phyloP scores from a whole-genome alignment of 2,113 vertebrate species.

The Acinonyx jubatus region DNA sequence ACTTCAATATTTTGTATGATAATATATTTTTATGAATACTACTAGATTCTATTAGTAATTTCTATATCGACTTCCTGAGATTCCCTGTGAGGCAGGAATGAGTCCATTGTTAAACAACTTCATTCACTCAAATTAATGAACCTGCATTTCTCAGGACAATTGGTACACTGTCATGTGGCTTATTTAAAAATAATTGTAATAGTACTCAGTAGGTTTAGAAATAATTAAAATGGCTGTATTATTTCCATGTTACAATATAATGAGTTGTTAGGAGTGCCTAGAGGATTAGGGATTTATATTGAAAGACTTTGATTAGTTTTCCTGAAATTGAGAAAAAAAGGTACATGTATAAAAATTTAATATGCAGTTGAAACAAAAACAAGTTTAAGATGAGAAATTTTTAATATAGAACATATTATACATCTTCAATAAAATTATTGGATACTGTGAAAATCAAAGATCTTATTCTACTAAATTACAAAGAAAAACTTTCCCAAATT shows the following conservation, averaged over 20 bases:
- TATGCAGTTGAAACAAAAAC: background rate
- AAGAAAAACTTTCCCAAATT: background rate
- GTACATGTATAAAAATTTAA: background rate
- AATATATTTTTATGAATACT: background rate
- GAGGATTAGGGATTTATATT: conserved; percentile 27
- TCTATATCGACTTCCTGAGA: background rate
- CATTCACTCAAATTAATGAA: conserved; percentile 44
- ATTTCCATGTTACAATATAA: conserved; percentile 30
- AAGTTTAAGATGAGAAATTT: background rate
- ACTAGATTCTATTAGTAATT: background rate
- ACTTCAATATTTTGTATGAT: background rate
- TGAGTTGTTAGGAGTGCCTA: conserved; percentile 33
- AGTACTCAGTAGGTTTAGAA: conserved; percentile 47
- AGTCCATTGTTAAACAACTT: background rate
- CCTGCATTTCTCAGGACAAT: conserved; percentile 23
- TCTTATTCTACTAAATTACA: background rate
- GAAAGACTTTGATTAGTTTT: conserved; percentile 57
- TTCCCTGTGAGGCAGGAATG: background rate
- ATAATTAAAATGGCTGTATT: conserved; percentile 66
- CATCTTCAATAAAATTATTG: background rate
- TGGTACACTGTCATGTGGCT: background rate
- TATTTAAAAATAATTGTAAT: conserved; percentile 53
- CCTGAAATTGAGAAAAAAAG: background rate
- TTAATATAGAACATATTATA: background rate
- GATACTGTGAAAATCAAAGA: background rate